Conservation (phyloP, 2,113 vertebrate genomes). For the Syngnathoides biaculeatus region DNA sequence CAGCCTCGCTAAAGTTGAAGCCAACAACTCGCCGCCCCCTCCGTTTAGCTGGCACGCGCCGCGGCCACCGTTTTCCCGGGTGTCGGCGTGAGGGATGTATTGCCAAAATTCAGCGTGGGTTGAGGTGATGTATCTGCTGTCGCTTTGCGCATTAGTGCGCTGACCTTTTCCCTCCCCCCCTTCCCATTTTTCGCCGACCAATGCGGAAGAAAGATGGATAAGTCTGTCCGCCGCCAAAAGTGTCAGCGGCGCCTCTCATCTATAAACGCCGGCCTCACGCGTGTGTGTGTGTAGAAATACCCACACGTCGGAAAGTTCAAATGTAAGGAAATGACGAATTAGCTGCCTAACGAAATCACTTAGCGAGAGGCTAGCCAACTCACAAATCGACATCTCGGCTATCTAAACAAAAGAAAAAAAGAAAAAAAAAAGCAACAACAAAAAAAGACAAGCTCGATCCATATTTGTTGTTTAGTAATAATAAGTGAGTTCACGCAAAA, state of each 20-base stretch:
- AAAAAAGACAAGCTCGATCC: too few species aligned
- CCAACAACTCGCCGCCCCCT: slow-evolving; percentile 2
- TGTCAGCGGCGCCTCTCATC: background rate
- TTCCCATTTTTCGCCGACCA: slow-evolving; percentile 54
- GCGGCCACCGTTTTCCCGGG: slow-evolving; percentile 25
- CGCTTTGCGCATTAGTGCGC: slow-evolving; percentile 60
- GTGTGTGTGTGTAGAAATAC: too few species aligned
- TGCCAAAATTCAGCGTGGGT: slow-evolving; percentile 57
- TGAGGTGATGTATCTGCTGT: slow-evolving; percentile 63
- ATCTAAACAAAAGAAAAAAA: too few species aligned
- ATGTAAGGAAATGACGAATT: too few species aligned
- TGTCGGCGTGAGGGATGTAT: slow-evolving; percentile 43
- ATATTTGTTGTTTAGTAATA: too few species aligned
- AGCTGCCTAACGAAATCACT: too few species aligned
- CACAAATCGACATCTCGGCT: too few species aligned
- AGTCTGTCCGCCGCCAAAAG: slow-evolving; percentile 27
- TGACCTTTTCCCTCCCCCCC: slow-evolving; percentile 58
- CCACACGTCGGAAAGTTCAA: too few species aligned
- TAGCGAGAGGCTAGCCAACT: too few species aligned
- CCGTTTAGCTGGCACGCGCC: background rate
- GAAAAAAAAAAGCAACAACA: too few species aligned
- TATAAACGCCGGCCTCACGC: background rate
- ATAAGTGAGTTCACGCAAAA: too few species aligned
- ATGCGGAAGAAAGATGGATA: slow-evolving; percentile 66
- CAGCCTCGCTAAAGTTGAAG: background rate